Evolutionary conservation across 2,113 vertebrate genomes (phyloP), one percentile per base, ranked within the genome.

Genomic region (Aythya baeri): DNA sequence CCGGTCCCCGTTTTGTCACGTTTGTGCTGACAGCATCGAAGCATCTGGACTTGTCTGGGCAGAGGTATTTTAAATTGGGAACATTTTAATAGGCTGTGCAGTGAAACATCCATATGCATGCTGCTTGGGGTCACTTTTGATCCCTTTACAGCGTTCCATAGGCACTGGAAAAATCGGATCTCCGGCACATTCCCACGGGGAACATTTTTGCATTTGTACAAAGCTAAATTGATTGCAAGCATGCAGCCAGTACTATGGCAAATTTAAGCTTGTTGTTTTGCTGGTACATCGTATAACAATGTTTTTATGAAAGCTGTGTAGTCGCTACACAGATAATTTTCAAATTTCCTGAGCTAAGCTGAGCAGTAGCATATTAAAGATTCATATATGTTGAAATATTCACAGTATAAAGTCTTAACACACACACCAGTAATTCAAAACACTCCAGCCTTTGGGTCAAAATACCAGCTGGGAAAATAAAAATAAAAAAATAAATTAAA

Each of bases 221-320:
- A 90, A 95, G 66, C 57, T 36, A 27, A 89, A 96, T 89, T 72
- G 94, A 95, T 96, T 75, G 21, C 41, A 12, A 80, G 49, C 55
- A 2, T 12, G 78, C 95, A 83, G 83, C 65, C 89, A 71, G 88
- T 13, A 4, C 63, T 4, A 7, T 25, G 86, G 55, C 75, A 62
- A 58, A 83, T 72, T 34, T 38, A 13, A 88, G 86, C 52, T 82
- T 52, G 25, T 91, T 91, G 31, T 87, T 89, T 62, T 65, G 75
- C 68, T 68, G 67, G 43, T 65, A 55, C 68, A 43, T 65, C 67
- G 17, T 0, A 68, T 6, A 63, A 83, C 59, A 54, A 58, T n/a
- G 59, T 36, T 86, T 83, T 70, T 38, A 34, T 49, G 50, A 84
- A 81, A 74, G 43, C 62, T 32, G 17, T n/a, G 15, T n/a, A 14